These are phyloP conservation scores for Nomada goodeniana DNA, from an alignment of 2,888 invertebrate species.

Conservation along the genomic window DNA sequence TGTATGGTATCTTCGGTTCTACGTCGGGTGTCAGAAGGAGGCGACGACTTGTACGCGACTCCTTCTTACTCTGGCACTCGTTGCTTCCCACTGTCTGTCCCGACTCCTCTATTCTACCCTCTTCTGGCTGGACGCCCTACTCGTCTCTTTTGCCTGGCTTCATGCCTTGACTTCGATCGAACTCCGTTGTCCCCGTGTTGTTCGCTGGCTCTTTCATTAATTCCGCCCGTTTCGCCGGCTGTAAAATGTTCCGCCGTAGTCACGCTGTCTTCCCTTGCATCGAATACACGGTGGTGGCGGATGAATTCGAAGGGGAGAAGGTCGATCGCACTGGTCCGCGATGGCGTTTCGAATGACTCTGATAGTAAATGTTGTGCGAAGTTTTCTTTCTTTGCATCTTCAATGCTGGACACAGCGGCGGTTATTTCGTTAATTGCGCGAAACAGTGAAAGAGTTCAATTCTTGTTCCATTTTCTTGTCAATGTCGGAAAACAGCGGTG, in stretches of 20 bases:
- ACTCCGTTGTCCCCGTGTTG: conserved; percentile 35
- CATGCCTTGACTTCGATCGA: conserved; percentile 56
- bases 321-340: background rate
- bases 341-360: background rate
- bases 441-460: too few relatives aligned
- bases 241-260: background rate
- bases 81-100: conserved; percentile 58
- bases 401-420: too few relatives aligned
- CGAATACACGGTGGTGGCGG: background rate
- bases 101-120: conserved; percentile 38
- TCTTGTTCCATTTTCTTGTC: too few relatives aligned
- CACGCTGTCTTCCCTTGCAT: background rate
- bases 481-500: too few relatives aligned
- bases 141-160: conserved; percentile 63
- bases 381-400: too few relatives aligned
- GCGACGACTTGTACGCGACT: conserved; percentile 53
- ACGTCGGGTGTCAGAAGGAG: conserved; percentile 64
- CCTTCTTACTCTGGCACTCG: conserved; percentile 18
- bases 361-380: too few relatives aligned
- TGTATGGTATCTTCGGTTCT: conserved; percentile 74
- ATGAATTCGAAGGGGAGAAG: background rate
- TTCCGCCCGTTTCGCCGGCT: conserved; percentile 23
- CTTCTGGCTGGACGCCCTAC: conserved; percentile 48
- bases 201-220: conserved; percentile 43
- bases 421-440: too few relatives aligned